Evolutionary conservation across 2,797 vertebrate species (phyloP), one percentile per base, ranked within the genome.

Genomic region (Karalla daura): DNA sequence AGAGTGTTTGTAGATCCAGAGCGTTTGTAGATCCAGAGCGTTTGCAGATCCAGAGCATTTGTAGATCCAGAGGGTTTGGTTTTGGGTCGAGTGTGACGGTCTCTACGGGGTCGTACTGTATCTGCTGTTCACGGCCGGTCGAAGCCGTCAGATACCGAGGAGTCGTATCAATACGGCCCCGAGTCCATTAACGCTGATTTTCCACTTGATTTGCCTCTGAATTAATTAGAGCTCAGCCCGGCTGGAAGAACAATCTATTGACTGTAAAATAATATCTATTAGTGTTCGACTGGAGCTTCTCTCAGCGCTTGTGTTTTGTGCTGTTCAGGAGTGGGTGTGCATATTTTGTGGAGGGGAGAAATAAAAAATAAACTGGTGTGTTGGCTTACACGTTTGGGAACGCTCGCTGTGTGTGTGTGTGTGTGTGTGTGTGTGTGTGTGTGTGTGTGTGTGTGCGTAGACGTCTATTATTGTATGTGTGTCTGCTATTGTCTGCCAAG

Each of bases 171-270:
- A 74, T 70, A 54, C 21, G 6, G 40, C 75, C 54, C 35, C 0
- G 15, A 81, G 54, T 70, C 66, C 74, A 74, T 85, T 75, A 70
- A 21, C 61, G 58, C 60, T 58, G 71, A 83, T 89, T 86, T 87
- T 86, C 83, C 68, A 54, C 72, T 74, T 70, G 60, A 75, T 74
- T 68, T 70, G 52, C 37, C 5, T 0, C 28, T 49, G 53, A 77
- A 73, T 79, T 71, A 78, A 87, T 85, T 70, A 58, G 49, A 63
- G 23, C 11, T 71, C 46, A 47, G 47, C 4, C 27, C 43, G 45
- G 64, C 27, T 25, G 18, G 45, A n/a, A 39, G 27, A 20, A n/a
- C n/a, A n/a, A 12, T 37, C 39, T 43, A 18, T 12, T 40, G 17
- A 32, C 36, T 8, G 15, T 45, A 0, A 49, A 50, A 50, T 32